Base-by-base conservation (phyloP, 2,888 invertebrate genomes). In the Drosophila anomelani region DNA sequence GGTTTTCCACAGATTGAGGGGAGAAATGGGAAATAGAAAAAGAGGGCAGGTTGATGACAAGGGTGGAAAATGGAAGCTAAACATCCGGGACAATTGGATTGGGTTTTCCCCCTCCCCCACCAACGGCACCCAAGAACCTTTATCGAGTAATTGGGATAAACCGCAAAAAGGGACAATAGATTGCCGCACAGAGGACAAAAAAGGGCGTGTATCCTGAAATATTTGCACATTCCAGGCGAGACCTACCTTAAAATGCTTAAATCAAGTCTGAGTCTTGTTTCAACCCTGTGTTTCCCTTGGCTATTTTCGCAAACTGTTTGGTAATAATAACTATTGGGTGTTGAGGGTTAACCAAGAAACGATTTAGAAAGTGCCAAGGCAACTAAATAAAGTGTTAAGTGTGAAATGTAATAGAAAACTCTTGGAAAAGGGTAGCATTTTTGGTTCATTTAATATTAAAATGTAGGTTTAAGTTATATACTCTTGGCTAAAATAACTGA, bases 41-140 rank as follows among this genome's bases (percentile, higher is more conserved):
- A 32, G 32, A 43, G 41, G 41, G 51, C 38, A 71, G 51, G 56
- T 44, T 44, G 59, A 49, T 44, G 59, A 56, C 62, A 56, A 54
- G 53, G 61, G 56, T 59, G 41, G 55, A 66, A 60, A 58, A 43
- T 60, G 39, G 44, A 43, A 51, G 60, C 61, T 80, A 82, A 82
- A 71, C 78, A 57, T 54, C 68, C 80, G 77, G 36, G 44, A 79
- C 60, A 81, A 82, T 82, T 67, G 69, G 57, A 73, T 83, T 79
- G 57, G 57, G 46, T 51, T 53, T 17, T 13, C 23, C 57, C 43
- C 26, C 15, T 23, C 23, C 23, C 23, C 7, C 29, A 29, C 8
- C 7, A 29, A 29, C 29, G 20, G 0, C 23, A 15, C 2, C n/a
- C 38, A 17, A 4, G 44, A 43, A 60, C 32, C 60, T 43, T 60